Evolutionary conservation across 2,113 vertebrate species (phyloP), one percentile per base, ranked within the genome.

Genomic region (Vulpes ferrilata): DNA sequence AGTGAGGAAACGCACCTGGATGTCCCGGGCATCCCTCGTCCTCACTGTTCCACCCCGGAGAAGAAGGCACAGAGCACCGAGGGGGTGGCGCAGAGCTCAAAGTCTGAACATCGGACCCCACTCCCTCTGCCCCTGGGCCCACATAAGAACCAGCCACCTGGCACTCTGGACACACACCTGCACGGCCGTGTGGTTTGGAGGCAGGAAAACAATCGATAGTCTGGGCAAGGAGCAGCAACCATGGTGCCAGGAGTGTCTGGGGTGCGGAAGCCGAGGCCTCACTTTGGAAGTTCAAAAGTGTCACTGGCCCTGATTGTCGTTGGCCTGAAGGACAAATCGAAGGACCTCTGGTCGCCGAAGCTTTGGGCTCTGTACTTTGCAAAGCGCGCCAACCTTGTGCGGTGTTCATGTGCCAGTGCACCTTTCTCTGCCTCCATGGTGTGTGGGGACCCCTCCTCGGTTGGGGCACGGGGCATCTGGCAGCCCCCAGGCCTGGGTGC

Each of bases 341-440:
- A 98, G 67, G 98, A 97, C 65, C 98, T 98, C 97, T 99, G 98
- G 98, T 99, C 99, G 5, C 99, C 88, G 51, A 99, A 99, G 98
- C 99, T 99, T 89, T 99, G 98, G 20, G 99, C 99, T 93, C 95
- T 99, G 95, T 99, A 99, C 97, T 99, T 99, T 73, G 99, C 97
- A 38, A 96, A 97, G 0, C 95, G 80, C 0, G 11, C 91, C 65
- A 93, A 55, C 91, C 92, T 98, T 71, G 88, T 73, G 25, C 25
- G 94, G n/a, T 88, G 92, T 53, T 86, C 74, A 3, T 13, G 27
- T 7, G 96, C 97, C 3, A 0, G 0, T 13, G 32, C 55, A 76
- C 51, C n/a, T 2, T 91, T 81, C 35, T 67, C 88, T 65, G 74
- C 96, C 92, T 12, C 15, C 1, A 59, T 17, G 32, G 5, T 23